Conservation (phyloP, 2,113 vertebrate genomes). For the Ivindomyrus marchei region DNA sequence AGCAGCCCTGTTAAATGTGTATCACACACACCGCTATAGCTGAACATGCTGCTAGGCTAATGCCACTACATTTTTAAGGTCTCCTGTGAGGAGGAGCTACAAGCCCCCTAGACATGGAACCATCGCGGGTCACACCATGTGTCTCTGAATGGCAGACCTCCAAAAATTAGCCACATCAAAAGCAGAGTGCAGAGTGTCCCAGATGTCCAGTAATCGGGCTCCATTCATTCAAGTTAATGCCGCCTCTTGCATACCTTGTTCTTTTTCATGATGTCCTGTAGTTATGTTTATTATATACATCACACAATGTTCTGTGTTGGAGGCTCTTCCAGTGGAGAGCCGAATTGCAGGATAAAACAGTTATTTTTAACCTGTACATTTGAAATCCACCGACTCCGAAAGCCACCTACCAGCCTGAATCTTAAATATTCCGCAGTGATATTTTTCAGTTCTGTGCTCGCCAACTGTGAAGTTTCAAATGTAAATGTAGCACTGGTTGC, state of each 20-base stretch:
- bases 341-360: background rate
- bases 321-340: background rate
- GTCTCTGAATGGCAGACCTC: background rate
- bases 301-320: background rate
- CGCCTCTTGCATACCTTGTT: background rate
- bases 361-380: background rate
- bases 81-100: background rate
- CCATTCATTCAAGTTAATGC: background rate
- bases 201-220: background rate
- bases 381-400: background rate
- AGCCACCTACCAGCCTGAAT: background rate
- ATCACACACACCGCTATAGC: background rate
- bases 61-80: background rate
- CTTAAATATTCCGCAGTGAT: background rate
- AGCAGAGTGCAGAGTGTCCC: background rate
- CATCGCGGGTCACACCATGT: background rate
- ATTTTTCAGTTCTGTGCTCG: background rate
- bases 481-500: background rate
- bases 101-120: background rate
- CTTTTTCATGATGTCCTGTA: background rate
- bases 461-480: background rate
- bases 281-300: conserved; percentile 2
- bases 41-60: background rate
- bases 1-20: background rate
- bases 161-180: background rate